Base-by-base conservation (phyloP, 2,797 vertebrate species). In the Aldrovandia affinis region DNA sequence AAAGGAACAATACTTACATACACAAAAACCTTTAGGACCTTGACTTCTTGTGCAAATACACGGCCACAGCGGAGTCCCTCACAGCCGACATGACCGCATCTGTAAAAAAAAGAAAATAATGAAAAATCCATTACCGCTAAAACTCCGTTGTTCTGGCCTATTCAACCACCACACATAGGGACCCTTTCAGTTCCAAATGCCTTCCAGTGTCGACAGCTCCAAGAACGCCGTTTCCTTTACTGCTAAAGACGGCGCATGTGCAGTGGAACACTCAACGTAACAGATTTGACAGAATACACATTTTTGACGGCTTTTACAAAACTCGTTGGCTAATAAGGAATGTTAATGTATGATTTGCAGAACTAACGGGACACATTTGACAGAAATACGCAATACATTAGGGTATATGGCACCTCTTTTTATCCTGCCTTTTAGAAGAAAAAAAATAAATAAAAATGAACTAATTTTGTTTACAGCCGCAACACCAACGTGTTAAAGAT, bases 111-210 rank as follows among this genome's bases (percentile, higher is more conserved):
- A n/a, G n/a, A 28, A n/a, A 28, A n/a, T 2, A 25, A 28, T 14
- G n/a, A 63, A 30, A 12, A 5, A 39, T 2, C 25, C 22, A 52
- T 52, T 28, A 50, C 22, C 2, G 77, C 77, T 42, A 55, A 0
- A 85, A 52, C 86, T 28, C 84, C 80, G 61, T 89, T 80, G 81
- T 84, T 59, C 82, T 81, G 14, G 82, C 18, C 84, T 78, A 77
- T 63, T 87, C 86, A 59, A 83, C 83, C 80, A 42, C 59, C 2
- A 82, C 83, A 85, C 33, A 4, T 36, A 3, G 39, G 14, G 61
- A 36, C 33, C 65, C 70, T 42, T 20, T 44, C 22, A 25, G 70
- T 14, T 15, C 36, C 18, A 5, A 22, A 4, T 10, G 39, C 20
- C 70, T 44, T n/a, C 36, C 39, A 22, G 8, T 0, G 22, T 5